phyloP scores from a whole-genome alignment of 2,797 vertebrate genomes.

The Glossophaga mutica region DNA sequence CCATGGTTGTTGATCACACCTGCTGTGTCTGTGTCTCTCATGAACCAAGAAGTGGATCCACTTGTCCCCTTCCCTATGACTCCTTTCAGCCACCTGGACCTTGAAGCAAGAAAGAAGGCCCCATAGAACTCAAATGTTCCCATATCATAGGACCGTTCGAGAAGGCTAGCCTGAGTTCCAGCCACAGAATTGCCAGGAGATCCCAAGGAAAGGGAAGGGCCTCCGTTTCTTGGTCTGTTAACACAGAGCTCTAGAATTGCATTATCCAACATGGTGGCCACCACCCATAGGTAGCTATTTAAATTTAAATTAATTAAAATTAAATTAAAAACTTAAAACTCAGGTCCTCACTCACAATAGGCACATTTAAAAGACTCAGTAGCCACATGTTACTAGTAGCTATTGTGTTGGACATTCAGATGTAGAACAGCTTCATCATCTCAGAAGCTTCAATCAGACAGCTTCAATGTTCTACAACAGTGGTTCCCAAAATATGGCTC shows the following conservation, averaged over 20 bases:
- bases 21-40: neutral
- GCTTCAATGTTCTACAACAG: neutral
- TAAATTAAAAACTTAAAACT: neutral
- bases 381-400: neutral
- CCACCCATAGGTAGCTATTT: neutral
- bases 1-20: rapidly evolving
- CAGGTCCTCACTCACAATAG: neutral
- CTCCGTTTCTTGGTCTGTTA: neutral
- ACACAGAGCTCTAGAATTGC: neutral
- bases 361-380: neutral
- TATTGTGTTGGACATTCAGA: neutral
- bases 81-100: neutral
- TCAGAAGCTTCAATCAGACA: neutral
- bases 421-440: neutral
- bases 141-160: neutral
- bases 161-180: neutral
- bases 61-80: neutral
- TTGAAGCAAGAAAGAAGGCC: neutral
- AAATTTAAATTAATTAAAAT: neutral
- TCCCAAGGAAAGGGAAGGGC: neutral
- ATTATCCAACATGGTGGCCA: neutral
- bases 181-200: neutral
- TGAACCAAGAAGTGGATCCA: neutral
- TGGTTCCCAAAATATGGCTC: neutral
- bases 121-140: neutral